Evolutionary conservation across 1,140 invertebrate species (phyloP).

Genomic region (Aphelinus atriplicis): DNA sequence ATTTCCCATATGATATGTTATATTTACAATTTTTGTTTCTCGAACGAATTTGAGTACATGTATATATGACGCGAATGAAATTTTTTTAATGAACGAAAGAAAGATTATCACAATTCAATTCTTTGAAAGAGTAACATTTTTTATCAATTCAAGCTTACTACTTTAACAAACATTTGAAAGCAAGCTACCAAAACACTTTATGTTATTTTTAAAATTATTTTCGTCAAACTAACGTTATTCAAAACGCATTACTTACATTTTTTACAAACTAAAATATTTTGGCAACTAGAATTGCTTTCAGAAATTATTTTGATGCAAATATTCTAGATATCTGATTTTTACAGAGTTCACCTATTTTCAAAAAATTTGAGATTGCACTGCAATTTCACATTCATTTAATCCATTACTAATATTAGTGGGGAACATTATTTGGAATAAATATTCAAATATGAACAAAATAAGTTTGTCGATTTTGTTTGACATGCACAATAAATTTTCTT

Average conservation of each 20-base stretch:
- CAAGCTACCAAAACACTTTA: constrained; percentile 28
- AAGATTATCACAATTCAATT: constrained; percentile 40
- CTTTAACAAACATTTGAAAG: constrained; percentile 6
- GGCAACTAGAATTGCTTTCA: constrained; percentile 1
- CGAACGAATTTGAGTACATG: too few species aligned
- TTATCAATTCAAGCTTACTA: neutral
- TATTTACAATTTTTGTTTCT: constrained; percentile 27
- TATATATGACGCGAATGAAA: too few species aligned
- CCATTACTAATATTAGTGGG: constrained; percentile 5
- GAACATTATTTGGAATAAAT: constrained; percentile 4
- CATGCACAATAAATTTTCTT: too few species aligned
- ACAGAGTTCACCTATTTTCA: constrained; percentile 20
- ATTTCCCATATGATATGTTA: constrained; percentile 31
- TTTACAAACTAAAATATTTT: constrained; percentile 35
- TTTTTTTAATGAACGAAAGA: too few species aligned
- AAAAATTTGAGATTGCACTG: constrained; percentile 18
- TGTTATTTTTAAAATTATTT: neutral
- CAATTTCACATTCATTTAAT: constrained; percentile 5
- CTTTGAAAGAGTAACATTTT: constrained; percentile 15
- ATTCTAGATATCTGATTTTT: neutral
- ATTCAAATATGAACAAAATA: too few species aligned
- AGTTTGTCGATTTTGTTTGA: too few species aligned
- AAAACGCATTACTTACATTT: constrained; percentile 25
- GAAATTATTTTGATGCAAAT: neutral
- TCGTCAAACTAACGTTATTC: constrained; percentile 6